phyloP scores from a whole-genome alignment of 2,113 vertebrate genomes.

The Microcebus murinus region DNA sequence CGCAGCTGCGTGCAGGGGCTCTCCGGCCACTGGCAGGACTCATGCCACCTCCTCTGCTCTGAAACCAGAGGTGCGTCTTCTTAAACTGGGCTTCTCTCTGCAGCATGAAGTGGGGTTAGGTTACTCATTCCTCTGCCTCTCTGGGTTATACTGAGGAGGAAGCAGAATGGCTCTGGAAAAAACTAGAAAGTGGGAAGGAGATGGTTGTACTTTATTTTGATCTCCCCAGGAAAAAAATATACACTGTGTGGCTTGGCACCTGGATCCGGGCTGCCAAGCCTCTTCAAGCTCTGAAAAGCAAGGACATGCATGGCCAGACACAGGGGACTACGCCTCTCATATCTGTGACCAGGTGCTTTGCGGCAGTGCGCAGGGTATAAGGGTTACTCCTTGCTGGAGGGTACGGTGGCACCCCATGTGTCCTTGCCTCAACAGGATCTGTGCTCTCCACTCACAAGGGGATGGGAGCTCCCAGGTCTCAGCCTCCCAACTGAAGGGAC shows the following conservation, averaged over 20 bases:
- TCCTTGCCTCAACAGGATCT: not conserved
- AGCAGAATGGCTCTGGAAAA: not conserved
- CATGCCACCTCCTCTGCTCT: too few relatives aligned
- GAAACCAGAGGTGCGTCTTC: not conserved
- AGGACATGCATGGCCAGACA: too few relatives aligned
- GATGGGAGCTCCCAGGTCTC: not conserved
- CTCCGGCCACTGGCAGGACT: too few relatives aligned
- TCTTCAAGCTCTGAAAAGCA: not conserved
- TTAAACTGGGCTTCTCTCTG: not conserved
- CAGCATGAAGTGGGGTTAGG: fast-evolving
- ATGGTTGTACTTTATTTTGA: not conserved
- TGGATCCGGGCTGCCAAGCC: not conserved
- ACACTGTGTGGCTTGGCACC: not conserved
- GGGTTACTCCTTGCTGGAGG: not conserved
- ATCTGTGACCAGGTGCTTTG: not conserved
- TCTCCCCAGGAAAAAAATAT: not conserved
- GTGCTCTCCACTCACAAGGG: fast-evolving
- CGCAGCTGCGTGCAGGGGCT: not conserved
- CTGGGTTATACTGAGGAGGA: not conserved
- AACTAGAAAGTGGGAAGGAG: not conserved
- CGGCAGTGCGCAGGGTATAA: fast-evolving
- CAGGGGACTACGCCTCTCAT: too few relatives aligned
- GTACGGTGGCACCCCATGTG: too few relatives aligned
- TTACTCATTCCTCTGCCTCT: not conserved
- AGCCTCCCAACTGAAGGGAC: too few relatives aligned